A percentile compares a stretch with the other conserved stretches of the same genome.
phyloP scores from a whole-genome alignment of 1,140 invertebrate genomes.

The Hyles euphorbiae region DNA sequence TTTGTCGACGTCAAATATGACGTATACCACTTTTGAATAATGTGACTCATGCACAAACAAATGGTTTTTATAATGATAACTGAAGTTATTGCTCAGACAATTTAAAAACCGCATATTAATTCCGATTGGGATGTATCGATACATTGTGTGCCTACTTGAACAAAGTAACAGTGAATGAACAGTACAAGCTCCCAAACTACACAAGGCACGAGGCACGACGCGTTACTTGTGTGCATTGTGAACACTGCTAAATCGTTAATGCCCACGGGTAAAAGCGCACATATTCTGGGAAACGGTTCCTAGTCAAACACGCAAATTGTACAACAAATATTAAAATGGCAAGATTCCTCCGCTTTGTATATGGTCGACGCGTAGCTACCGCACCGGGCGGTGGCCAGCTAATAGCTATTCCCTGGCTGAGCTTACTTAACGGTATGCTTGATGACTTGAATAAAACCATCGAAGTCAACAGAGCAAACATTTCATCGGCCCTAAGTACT shows the following conservation, averaged over 20 bases:
- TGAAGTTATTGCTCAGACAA: too few species aligned
- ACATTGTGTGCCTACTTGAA: too few species aligned
- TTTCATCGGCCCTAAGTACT: conserved; percentile 44
- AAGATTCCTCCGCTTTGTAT: conserved; percentile 43
- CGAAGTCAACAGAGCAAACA: conserved; percentile 45
- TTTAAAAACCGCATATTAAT: too few species aligned
- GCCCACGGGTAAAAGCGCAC: conserved; percentile 26
- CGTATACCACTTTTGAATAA: too few species aligned
- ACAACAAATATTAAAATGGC: conserved; percentile 54
- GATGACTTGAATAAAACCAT: conserved; percentile 58
- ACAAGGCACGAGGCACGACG: too few species aligned
- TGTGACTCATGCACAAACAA: neutral
- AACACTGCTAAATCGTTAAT: conserved; percentile 13
- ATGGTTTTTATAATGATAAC: neutral
- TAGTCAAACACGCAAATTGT: conserved; percentile 63
- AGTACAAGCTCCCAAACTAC: too few species aligned
- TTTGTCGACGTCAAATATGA: too few species aligned
- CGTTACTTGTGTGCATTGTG: too few species aligned
- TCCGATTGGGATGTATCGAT: too few species aligned
- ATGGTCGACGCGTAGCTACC: conserved; percentile 34
- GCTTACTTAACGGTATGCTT: conserved; percentile 61
- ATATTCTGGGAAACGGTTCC: conserved; percentile 50
- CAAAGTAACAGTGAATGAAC: too few species aligned
- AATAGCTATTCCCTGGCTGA: conserved; percentile 48
- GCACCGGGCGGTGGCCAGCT: conserved; percentile 18